Percentiles rank a stretch among this genome's conserved stretches.
Evolutionary conservation across 2,113 vertebrate species (phyloP).

Genomic region (Phrynosoma platyrhinos): DNA sequence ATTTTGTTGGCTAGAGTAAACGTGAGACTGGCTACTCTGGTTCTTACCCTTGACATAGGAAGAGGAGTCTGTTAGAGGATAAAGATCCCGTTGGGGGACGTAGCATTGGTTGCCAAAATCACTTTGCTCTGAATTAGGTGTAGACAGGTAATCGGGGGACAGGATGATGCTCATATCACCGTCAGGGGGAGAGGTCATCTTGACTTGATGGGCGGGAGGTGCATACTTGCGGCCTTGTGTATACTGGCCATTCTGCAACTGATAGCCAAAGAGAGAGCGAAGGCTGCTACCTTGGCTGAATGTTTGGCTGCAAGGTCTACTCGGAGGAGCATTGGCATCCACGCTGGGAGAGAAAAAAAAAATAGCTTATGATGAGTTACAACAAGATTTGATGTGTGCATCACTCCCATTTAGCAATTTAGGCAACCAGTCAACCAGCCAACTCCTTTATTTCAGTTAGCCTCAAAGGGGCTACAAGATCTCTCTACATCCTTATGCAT

Average conservation of each 20-base stretch:
- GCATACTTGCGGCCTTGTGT: constrained; percentile 61
- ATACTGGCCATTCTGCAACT: constrained; percentile 64
- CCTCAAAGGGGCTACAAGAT: too few relatives aligned
- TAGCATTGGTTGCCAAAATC: background rate
- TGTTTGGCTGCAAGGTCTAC: constrained; percentile 50
- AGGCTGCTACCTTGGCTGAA: constrained; percentile 65
- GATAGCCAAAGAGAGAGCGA: constrained; percentile 66
- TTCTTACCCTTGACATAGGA: constrained; percentile 60
- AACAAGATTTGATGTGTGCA: too few relatives aligned
- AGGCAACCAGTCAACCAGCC: too few relatives aligned
- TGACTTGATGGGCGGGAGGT: constrained; percentile 26
- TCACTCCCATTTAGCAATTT: too few relatives aligned
- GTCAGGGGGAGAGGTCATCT: constrained; percentile 37
- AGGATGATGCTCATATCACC: constrained; percentile 56
- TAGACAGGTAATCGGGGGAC: background rate
- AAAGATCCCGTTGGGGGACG: background rate
- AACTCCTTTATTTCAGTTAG: too few relatives aligned
- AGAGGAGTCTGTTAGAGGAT: constrained; percentile 22
- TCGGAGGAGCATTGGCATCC: constrained; percentile 66
- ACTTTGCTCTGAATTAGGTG: background rate
- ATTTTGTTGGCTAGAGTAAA: background rate
- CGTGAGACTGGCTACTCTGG: background rate
- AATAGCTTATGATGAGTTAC: background rate
- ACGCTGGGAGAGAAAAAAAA: constrained; percentile 62
- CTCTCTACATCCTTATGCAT: too few relatives aligned